Conservation (phyloP, 2,888 invertebrate genomes). For the Meganola albula region DNA sequence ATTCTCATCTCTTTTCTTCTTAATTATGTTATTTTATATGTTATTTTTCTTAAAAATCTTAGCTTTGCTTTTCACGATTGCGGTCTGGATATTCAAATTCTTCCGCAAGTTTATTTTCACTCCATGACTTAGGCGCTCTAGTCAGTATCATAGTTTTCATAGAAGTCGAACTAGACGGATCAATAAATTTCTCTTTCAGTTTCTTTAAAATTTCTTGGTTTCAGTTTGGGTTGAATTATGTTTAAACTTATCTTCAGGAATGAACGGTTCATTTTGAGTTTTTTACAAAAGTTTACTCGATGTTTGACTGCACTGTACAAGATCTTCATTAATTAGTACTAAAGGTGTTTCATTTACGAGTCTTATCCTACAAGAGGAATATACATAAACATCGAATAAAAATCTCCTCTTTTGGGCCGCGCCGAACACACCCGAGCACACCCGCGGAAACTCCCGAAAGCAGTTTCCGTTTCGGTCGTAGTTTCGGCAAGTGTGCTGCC, state of each 20-base stretch:
- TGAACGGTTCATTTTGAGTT: background rate
- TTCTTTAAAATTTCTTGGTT: slow-evolving; percentile 19
- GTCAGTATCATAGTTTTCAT: slow-evolving; percentile 23
- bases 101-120: slow-evolving; percentile 12
- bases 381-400: slow-evolving; percentile 3
- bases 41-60: too few relatives aligned
- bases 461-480: too few relatives aligned
- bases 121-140: slow-evolving; percentile 23
- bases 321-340: background rate
- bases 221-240: slow-evolving; percentile 11
- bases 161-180: slow-evolving; percentile 14
- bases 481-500: too few relatives aligned
- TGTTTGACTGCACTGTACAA: slow-evolving; percentile 4
- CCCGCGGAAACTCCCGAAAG: too few relatives aligned
- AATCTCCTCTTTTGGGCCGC: slow-evolving; percentile 5
- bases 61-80: slow-evolving; percentile 26
- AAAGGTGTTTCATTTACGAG: slow-evolving; percentile 1
- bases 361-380: slow-evolving; percentile 4
- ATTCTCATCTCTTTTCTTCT: too few relatives aligned
- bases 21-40: too few relatives aligned
- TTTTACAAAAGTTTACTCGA: slow-evolving; percentile 1
- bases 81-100: slow-evolving; percentile 23
- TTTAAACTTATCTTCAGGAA: slow-evolving; percentile 6
- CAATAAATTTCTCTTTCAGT: slow-evolving; percentile 22
- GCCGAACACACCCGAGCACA: too few relatives aligned